Evolutionary conservation across 2,888 invertebrate species (phyloP), one percentile per base, ranked within the genome.

Genomic region (Rutpela maculata): DNA sequence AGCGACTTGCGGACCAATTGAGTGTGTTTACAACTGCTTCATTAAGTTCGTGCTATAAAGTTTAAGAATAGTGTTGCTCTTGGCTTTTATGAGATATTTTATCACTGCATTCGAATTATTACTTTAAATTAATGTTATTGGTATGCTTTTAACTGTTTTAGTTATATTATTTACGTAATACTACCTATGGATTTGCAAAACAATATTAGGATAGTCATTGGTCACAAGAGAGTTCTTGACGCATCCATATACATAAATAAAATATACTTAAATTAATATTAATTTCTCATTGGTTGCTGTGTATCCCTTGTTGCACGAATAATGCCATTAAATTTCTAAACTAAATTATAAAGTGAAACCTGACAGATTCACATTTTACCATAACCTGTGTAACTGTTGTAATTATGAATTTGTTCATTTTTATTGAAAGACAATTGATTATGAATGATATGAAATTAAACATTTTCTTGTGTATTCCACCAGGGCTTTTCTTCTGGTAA

Each of bases 21-120:
- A 79, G 78, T 80, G 78, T 82, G 81, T 82, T 81, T 82, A 83
- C 83, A 80, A 80, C 82, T 80, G 81, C 82, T 84, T 84, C 83
- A 84, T 84, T 83, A 83, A 82, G 78, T 82, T 80, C 78, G 75
- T 74, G 79, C 80, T 78, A 82, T 82, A 81, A 81, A 82, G 81
- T 83, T 80, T 82, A 83, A 82, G 79, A 79, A 77, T 78, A 77
- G 74, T 77, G 80, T 77, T 79, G 73, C 77, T 75, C 78, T 73
- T 77, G 74, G 74, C 59, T 76, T 76, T 76, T 76, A 70, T 71
- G 56, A 11, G 57, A 57, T 69, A 22, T 67, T 74, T 74, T 67
- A 74, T 60, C 60, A 67, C 17, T 12, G 38, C 22, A 19, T 10
- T 22, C 22, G 43, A 60, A 70, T 70, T 60, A 60, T 43, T 60